Percentiles rank a stretch among this genome's conserved stretches.
Evolutionary conservation across 2,888 invertebrate genomes (phyloP).

Genomic region (Meteorus colon): DNA sequence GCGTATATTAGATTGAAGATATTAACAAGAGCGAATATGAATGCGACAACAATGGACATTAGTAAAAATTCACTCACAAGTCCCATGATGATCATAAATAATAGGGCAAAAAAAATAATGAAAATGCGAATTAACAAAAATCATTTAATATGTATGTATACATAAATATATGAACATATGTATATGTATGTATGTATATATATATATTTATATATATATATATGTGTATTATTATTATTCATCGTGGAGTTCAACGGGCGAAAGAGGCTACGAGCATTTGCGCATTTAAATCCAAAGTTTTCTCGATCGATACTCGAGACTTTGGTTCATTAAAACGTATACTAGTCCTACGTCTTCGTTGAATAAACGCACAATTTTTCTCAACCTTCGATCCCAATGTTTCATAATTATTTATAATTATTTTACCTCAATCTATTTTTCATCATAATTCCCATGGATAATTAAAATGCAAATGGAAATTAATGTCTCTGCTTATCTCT

Average conservation of each 20-base stretch:
- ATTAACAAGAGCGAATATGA: background rate
- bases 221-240: conserved; percentile 16
- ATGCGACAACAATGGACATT: background rate
- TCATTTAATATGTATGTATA: background rate
- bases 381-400: conserved; percentile 66
- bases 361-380: conserved; percentile 73
- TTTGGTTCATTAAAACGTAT: conserved; percentile 46
- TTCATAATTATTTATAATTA: conserved; percentile 55
- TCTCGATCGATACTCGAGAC: conserved; percentile 43
- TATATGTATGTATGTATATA: background rate
- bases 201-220: background rate
- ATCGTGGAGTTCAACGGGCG: conserved; percentile 12
- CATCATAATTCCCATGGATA: background rate
- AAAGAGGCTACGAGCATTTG: conserved; percentile 2
- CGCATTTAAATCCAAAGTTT: conserved; percentile 36
- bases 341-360: conserved; percentile 66
- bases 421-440: background rate
- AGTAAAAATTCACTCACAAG: background rate
- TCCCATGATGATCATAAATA: background rate
- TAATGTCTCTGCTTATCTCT: too few species aligned
- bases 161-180: too few species aligned
- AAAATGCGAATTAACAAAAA: background rate
- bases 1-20: background rate
- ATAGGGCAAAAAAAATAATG: background rate
- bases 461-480: too few species aligned